phyloP scores from a whole-genome alignment of 1,140 invertebrate species.

The Leguminivora glycinivorella region DNA sequence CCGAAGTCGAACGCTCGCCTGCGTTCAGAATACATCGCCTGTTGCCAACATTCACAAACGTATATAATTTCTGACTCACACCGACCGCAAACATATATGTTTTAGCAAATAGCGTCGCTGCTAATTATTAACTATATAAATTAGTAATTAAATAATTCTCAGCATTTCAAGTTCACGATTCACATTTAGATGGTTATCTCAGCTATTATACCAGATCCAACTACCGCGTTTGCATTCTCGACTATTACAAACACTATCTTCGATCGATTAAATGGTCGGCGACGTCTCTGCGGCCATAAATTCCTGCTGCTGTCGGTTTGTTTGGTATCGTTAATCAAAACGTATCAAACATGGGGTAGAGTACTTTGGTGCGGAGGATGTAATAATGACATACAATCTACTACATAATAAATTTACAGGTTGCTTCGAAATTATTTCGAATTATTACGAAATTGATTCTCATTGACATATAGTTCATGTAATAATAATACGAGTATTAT shows the following conservation, averaged over 20 bases:
- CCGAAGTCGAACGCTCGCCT: not conserved
- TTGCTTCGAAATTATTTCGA: no score
- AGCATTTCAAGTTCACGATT: conserved; percentile 6
- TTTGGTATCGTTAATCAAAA: conserved; percentile 66
- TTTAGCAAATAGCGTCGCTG: conserved; percentile 9
- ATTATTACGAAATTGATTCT: no score
- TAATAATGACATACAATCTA: no score
- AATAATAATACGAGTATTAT: no score
- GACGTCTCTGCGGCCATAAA: conserved; percentile 11
- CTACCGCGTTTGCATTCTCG: conserved; percentile 12
- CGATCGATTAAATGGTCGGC: conserved; percentile 15
- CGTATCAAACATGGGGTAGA: conserved; percentile 47
- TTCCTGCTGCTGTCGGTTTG: conserved; percentile 43
- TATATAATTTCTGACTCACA: conserved; percentile 36
- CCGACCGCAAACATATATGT: conserved; percentile 27
- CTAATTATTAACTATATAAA: conserved; percentile 24
- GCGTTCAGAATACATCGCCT: not conserved
- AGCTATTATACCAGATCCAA: conserved; percentile 10
- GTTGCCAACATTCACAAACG: not conserved
- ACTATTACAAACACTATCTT: conserved; percentile 6
- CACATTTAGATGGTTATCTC: conserved; percentile 21
- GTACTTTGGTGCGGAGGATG: no score
- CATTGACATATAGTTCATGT: no score
- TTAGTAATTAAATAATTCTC: conserved; percentile 4
- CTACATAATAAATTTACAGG: no score